Conservation (phyloP, 2,113 vertebrate genomes). For the Amphiprion percula region DNA sequence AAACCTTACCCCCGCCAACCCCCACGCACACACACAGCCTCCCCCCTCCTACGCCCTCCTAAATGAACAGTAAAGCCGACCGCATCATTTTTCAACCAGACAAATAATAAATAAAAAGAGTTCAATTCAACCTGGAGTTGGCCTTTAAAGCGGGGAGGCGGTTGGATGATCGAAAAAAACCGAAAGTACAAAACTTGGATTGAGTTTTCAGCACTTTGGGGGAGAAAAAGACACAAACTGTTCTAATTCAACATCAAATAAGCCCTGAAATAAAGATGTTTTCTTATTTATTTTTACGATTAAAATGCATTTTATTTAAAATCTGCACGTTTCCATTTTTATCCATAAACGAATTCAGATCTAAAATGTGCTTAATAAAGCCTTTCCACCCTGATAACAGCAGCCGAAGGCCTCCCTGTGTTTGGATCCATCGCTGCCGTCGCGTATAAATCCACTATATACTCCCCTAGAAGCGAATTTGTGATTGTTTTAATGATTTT, state of each 20-base stretch:
- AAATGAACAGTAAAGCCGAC: constrained; percentile 53
- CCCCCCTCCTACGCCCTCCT: neutral
- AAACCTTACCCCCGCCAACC: constrained; percentile 13
- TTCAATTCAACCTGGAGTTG: constrained; percentile 45
- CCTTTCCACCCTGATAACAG: neutral
- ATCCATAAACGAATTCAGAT: neutral
- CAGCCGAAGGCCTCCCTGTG: constrained; percentile 30
- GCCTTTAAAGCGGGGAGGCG: constrained; percentile 29
- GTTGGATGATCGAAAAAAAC: constrained; percentile 15
- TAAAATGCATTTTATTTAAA: neutral
- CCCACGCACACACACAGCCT: neutral
- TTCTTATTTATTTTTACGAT: neutral
- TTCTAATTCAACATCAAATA: neutral
- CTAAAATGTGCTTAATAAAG: neutral
- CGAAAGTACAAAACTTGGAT: neutral
- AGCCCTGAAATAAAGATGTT: neutral
- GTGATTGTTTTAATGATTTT: constrained; percentile 91
- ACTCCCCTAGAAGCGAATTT: constrained; percentile 99
- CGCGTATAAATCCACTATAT: constrained; percentile 99
- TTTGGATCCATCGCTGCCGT: constrained; percentile 83
- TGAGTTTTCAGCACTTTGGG: constrained; percentile 5
- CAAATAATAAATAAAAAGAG: constrained; percentile 55
- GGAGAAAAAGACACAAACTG: neutral
- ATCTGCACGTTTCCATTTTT: neutral
- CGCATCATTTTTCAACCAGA: constrained; percentile 67